These are phyloP conservation scores for Gnathonemus longibarbis DNA, from an alignment of 2,113 vertebrate species.

Conservation along the genomic window DNA sequence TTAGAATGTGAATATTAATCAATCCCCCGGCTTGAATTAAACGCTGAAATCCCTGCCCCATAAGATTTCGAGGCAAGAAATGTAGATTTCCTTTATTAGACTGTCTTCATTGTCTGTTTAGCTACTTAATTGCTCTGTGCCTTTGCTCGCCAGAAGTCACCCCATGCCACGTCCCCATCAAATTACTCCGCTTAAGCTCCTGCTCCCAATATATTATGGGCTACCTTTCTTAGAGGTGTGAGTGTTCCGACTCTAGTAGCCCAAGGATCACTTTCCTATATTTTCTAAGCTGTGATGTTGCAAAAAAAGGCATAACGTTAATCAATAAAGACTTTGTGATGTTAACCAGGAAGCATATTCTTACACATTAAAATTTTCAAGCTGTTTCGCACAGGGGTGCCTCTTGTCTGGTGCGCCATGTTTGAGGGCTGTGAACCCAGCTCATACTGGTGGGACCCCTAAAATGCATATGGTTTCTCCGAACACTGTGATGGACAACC, in stretches of 20 bases:
- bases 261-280: not conserved
- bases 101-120: constrained; percentile 67
- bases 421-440: not conserved
- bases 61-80: constrained; percentile 63
- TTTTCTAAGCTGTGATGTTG: not conserved
- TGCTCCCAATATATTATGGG: not conserved
- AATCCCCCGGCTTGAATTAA: constrained; percentile 75
- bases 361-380: not conserved
- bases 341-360: not conserved
- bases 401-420: not conserved
- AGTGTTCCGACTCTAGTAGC: not conserved
- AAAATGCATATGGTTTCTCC: not conserved
- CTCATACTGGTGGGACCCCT: not conserved
- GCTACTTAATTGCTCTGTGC: constrained; percentile 76
- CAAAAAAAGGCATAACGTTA: not conserved
- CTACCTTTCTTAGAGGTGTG: not conserved
- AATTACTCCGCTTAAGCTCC: constrained; percentile 66
- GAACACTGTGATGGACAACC: not conserved
- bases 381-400: not conserved
- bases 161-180: constrained; percentile 61
- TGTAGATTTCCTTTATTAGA: constrained; percentile 73
- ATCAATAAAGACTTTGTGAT: not conserved
- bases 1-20: constrained; percentile 86
- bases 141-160: constrained; percentile 73
- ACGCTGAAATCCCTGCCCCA: constrained; percentile 70